Evolutionary conservation across 1,140 invertebrate species (phyloP).

Genomic region (Meloidogyne hapla): DNA sequence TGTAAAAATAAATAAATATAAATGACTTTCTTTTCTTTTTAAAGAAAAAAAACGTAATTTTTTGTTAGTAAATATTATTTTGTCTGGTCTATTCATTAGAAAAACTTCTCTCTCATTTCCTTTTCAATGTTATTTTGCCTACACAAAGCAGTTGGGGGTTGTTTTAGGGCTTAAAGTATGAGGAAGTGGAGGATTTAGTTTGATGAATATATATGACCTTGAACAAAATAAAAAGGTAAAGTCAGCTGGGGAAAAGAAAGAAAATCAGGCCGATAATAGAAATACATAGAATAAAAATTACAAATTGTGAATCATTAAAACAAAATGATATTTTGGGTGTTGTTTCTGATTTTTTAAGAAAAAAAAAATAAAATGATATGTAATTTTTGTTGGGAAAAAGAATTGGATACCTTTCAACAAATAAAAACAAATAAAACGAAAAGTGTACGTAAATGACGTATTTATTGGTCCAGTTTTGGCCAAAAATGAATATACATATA

Average conservation of each 20-base stretch:
- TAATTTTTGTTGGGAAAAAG: no score
- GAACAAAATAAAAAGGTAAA: not conserved
- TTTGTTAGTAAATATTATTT: not conserved
- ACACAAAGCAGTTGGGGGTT: not conserved
- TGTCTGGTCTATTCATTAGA: not conserved
- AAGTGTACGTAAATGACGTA: not conserved
- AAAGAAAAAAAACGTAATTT: not conserved
- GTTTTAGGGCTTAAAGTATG: not conserved
- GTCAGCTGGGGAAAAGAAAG: not conserved
- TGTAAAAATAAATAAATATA: not conserved
- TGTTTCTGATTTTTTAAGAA: no score
- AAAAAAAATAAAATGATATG: no score
- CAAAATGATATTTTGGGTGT: no score
- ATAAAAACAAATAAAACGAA: not conserved
- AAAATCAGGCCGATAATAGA: not conserved
- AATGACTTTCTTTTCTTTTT: not conserved
- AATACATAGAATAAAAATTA: not conserved
- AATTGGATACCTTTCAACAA: not conserved
- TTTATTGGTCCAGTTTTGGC: not conserved
- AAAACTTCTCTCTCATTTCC: not conserved
- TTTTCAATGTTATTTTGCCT: constrained; percentile 3
- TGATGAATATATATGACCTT: constrained; percentile 3
- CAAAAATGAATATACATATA: not conserved
- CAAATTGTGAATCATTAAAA: no score
- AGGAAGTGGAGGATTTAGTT: not conserved